Percentiles rank a stretch among this genome's conserved stretches.
These are phyloP conservation scores for Haemorhous mexicanus DNA, from an alignment of 2,113 vertebrate genomes.

Conservation along the genomic window DNA sequence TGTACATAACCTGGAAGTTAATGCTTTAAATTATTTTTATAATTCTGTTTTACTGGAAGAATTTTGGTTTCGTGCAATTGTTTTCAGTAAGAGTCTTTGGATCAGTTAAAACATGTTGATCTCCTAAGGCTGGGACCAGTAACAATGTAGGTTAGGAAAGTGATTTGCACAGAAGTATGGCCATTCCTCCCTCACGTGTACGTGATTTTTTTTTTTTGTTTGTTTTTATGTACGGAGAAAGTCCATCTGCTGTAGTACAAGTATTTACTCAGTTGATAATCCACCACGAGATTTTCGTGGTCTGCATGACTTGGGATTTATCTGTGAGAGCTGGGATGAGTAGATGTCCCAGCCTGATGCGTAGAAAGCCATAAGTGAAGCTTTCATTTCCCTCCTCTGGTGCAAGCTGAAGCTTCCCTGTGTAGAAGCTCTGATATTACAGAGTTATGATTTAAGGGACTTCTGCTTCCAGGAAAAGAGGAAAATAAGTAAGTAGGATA, in stretches of 20 bases:
- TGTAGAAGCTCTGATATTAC: background rate
- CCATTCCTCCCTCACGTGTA: background rate
- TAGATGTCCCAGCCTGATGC: background rate
- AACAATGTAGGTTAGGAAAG: background rate
- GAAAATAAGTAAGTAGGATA: background rate
- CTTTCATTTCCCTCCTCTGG: background rate
- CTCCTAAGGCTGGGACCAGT: background rate
- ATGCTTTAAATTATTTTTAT: background rate
- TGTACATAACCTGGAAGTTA: background rate
- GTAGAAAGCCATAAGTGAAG: background rate
- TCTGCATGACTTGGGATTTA: background rate
- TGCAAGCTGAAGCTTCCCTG: background rate
- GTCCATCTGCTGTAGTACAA: background rate
- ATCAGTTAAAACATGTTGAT: background rate
- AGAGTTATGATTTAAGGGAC: background rate
- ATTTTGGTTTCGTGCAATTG: background rate
- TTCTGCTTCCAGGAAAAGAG: background rate
- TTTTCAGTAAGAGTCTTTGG: background rate
- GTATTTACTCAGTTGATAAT: background rate
- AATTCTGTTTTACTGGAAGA: background rate
- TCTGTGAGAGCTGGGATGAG: fast-evolving
- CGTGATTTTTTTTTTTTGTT: background rate
- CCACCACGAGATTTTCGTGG: background rate
- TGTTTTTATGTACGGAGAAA: background rate
- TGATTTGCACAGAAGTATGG: background rate